phyloP scores from a whole-genome alignment of 2,797 vertebrate species.

The Australoheros facetus region DNA sequence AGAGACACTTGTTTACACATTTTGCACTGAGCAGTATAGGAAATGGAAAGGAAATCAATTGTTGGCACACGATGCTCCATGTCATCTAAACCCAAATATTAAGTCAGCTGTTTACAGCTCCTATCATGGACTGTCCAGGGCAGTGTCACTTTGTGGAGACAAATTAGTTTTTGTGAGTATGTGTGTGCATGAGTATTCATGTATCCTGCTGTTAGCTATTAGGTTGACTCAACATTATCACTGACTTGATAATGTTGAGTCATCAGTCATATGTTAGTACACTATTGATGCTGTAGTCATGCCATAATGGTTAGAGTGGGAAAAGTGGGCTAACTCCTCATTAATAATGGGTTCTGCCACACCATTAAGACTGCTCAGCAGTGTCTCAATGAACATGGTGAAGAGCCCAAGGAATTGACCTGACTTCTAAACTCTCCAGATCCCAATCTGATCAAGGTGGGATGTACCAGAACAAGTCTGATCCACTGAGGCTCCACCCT shows the following conservation, averaged over 20 bases:
- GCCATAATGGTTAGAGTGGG: neutral
- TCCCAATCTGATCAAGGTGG: neutral
- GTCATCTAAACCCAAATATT: constrained; percentile 34
- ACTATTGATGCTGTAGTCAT: constrained; percentile 6
- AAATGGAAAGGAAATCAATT: constrained; percentile 44
- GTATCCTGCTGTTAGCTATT: constrained; percentile 6
- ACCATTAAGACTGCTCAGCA: neutral
- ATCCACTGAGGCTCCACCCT: too few relatives aligned
- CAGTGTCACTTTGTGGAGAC: constrained; percentile 15
- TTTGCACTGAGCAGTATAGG: constrained; percentile 39
- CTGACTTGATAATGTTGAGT: constrained; percentile 12
- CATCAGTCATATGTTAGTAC: constrained; percentile 18
- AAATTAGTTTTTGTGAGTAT: neutral
- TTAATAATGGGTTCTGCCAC: neutral
- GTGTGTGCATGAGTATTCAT: neutral
- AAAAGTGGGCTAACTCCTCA: neutral
- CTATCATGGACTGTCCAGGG: neutral
- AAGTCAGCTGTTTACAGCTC: constrained; percentile 27
- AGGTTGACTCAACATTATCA: neutral
- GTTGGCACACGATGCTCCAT: constrained; percentile 38
- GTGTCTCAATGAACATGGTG: too few relatives aligned
- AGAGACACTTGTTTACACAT: constrained; percentile 41
- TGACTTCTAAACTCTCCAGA: neutral
- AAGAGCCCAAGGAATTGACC: neutral
- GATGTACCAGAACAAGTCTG: neutral